Conservation (phyloP, 1,140 invertebrate species). For the Lepidurus arcticus region DNA sequence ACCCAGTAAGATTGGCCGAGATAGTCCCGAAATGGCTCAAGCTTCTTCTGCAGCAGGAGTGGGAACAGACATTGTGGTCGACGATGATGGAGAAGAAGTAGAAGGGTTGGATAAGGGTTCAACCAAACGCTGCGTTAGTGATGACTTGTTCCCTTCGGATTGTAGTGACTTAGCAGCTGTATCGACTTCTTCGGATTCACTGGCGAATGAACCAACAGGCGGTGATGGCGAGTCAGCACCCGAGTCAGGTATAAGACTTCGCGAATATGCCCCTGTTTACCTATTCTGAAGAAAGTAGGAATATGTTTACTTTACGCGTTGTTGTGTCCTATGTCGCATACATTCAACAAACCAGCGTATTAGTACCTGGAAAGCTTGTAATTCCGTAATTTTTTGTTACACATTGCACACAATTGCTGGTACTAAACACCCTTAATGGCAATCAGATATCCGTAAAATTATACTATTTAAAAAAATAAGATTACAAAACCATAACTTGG, state of each 20-base stretch:
- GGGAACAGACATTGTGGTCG: not conserved
- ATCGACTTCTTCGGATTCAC: not conserved
- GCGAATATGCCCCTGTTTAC: not conserved
- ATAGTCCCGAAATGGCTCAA: not conserved
- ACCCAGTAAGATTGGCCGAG: not conserved
- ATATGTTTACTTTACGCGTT: not conserved
- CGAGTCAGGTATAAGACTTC: not conserved
- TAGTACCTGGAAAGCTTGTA: no score
- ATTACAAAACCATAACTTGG: no score
- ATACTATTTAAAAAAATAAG: no score
- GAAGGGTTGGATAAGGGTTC: not conserved
- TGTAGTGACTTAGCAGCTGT: not conserved
- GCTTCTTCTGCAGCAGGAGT: not conserved
- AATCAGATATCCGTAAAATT: no score
- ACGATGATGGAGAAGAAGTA: not conserved
- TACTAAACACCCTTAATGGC: no score
- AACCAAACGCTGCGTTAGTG: not conserved
- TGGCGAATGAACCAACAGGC: constrained; percentile 7
- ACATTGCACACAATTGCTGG: no score
- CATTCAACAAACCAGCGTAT: no score
- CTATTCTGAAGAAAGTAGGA: not conserved
- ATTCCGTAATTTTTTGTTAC: no score
- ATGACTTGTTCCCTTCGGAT: not conserved
- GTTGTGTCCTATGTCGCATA: not conserved
- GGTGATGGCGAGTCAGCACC: not conserved